Base-by-base conservation (phyloP, 2,113 vertebrate species). In the Urocolius indicus region DNA sequence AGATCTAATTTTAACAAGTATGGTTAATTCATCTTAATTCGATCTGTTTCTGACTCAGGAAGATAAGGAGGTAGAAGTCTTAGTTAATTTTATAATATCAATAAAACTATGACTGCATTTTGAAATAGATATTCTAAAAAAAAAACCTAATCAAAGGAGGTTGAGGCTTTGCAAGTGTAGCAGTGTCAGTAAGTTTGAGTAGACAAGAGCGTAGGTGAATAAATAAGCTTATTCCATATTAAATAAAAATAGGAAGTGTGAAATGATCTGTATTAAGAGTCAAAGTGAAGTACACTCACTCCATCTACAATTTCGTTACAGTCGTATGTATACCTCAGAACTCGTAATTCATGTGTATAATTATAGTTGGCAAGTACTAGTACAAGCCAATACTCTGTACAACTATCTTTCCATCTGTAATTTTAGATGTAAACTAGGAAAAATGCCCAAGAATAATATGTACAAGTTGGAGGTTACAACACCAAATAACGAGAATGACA, bases 231-330 rank as follows among this genome's bases (percentile, higher is more conserved):
- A 49, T 93, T 80, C 58, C 3, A 1, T 27, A 34, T 88, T 83
- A 75, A 89, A 85, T 80, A 58, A 89, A 93, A 95, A 93, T 21
- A 90, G 43, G 20, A 90, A 38, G 46, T 54, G 67, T 90, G 63
- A 91, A 93, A 83, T 87, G 29, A 93, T n/a, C 73, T 67, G 46
- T 38, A 83, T 73, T 88, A 83, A 69, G 62, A 90, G 59, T 77
- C 52, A 91, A 90, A 92, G 62, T 22, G 46, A 90, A 68, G 71
- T 38, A 88, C 69, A 80, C 17, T 16, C 32, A 24, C 27, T 75
- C 76, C 41, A 85, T 88, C 46, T 74, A 52, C 29, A 19, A 24
- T 79, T 83, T 71, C 24, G 24, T 71, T 92, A 51, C 16, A n/a
- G 73, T 54, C 65, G 15, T 29, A 61, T 36, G 6, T 75, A 36